Conservation (phyloP, 35 echinoderm and acorn worm genomes). For the Strongylocentrotus purpuratus region DNA sequence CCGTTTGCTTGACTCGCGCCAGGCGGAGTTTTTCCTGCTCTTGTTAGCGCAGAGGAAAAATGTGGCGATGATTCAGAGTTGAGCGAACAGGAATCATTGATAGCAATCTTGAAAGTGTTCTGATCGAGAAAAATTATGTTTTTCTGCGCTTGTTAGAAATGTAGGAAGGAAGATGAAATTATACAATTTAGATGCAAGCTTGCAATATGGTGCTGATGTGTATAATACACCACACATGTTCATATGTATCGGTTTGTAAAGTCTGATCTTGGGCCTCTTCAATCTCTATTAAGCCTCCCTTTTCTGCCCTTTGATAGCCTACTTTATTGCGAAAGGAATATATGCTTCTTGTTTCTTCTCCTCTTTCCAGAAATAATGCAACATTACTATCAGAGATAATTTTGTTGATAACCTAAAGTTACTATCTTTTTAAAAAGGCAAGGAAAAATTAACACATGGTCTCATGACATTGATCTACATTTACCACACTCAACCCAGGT, state of each 20-base stretch:
- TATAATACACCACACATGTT: not conserved
- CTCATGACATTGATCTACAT: too few species aligned
- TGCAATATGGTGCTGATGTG: not conserved
- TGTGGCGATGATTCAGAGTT: not conserved
- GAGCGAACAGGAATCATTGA: not conserved
- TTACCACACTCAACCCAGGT: too few species aligned
- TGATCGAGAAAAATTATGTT: not conserved
- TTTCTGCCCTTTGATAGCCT: not conserved
- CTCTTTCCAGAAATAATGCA: too few species aligned
- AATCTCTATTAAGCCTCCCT: not conserved
- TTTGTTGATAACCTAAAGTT: too few species aligned
- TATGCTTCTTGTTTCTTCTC: not conserved
- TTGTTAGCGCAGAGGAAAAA: constrained; percentile 1
- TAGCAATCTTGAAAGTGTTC: not conserved
- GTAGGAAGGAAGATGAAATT: constrained; percentile 3
- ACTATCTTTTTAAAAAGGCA: too few species aligned
- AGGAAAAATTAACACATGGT: too few species aligned
- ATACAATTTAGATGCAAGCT: constrained; percentile 12
- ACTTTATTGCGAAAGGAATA: not conserved
- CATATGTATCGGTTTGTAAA: not conserved
- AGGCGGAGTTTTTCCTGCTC: not conserved
- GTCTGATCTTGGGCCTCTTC: not conserved
- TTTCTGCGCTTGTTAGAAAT: constrained; percentile 17
- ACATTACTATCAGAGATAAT: too few species aligned
- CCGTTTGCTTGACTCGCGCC: not conserved